These are phyloP conservation scores for Ctenosaura bakeri DNA, from an alignment of 2,797 vertebrate species.

Conservation along the genomic window DNA sequence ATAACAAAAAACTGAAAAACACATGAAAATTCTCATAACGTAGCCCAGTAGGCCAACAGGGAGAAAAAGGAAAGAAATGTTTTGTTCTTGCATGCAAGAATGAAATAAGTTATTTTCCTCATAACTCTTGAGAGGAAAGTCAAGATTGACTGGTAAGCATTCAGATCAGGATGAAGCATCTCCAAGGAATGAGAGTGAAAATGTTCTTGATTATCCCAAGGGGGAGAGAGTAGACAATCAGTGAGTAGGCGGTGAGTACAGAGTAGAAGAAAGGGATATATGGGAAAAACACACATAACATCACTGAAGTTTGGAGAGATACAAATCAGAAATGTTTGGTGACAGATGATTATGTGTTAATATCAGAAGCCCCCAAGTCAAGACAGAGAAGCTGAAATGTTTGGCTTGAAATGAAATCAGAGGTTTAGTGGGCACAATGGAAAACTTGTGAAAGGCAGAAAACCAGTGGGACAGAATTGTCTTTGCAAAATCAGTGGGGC, in stretches of 20 bases:
- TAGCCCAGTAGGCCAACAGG: too few relatives aligned
- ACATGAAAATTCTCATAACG: too few relatives aligned
- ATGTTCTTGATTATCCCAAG: background rate
- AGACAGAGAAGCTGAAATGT: background rate
- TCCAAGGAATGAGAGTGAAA: background rate
- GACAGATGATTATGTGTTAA: background rate
- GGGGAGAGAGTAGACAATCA: background rate
- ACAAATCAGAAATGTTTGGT: too few relatives aligned
- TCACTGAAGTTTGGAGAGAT: too few relatives aligned
- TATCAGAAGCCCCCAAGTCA: background rate
- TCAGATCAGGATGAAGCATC: background rate
- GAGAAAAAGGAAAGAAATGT: too few relatives aligned
- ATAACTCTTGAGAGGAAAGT: background rate
- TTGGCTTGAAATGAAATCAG: background rate
- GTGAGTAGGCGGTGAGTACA: background rate
- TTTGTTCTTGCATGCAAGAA: too few relatives aligned
- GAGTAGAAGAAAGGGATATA: background rate
- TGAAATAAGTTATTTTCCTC: too few relatives aligned
- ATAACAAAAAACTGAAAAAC: too few relatives aligned
- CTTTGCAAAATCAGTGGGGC: background rate
- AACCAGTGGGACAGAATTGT: background rate
- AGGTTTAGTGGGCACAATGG: background rate
- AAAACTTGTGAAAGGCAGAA: background rate
- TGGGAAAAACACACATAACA: background rate
- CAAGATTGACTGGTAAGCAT: background rate